Conservation (phyloP, 30 jellyfish, hydroid and myxozoan genomes). For the Pseudorhiza aurosa region DNA sequence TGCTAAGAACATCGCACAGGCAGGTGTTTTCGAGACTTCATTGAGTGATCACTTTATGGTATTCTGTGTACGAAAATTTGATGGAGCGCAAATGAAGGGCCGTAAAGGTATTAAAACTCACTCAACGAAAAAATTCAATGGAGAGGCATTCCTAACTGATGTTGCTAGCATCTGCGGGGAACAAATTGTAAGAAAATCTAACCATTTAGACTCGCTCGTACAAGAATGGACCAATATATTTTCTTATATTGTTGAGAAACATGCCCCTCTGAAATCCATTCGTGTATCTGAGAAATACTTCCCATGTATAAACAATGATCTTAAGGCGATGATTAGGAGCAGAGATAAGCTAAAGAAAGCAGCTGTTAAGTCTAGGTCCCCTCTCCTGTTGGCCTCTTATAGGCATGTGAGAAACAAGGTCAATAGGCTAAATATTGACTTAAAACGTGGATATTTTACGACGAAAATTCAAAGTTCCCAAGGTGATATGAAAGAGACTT, state of each 20-base stretch:
- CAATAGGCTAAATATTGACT: not conserved
- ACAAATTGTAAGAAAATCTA: not conserved
- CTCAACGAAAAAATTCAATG: conserved; percentile 10
- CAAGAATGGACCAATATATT: conserved; percentile 8
- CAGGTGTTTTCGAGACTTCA: not conserved
- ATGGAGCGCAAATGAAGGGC: conserved; percentile 30
- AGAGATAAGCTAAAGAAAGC: conserved; percentile 42
- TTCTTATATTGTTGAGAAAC: conserved; percentile 23
- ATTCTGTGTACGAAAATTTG: conserved; percentile 18
- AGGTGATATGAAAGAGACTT: conserved; percentile 20
- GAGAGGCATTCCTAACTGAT: conserved; percentile 30
- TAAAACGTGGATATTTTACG: not conserved
- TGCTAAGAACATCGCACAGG: conserved; percentile 12
- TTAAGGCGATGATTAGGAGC: not conserved
- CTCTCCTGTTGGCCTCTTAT: conserved; percentile 31
- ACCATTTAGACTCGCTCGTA: conserved; percentile 1
- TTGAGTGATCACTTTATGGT: conserved; percentile 24
- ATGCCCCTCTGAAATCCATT: conserved; percentile 12
- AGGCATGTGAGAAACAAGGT: conserved; percentile 19
- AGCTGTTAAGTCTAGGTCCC: conserved; percentile 5
- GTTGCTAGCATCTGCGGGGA: conserved; percentile 43
- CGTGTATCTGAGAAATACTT: conserved; percentile 36
- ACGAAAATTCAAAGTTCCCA: not conserved
- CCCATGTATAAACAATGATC: conserved; percentile 10
- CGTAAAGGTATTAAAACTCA: conserved; percentile 44